Evolutionary conservation across 2,113 vertebrate genomes (phyloP).

Genomic region (Harpagus bidentatus): DNA sequence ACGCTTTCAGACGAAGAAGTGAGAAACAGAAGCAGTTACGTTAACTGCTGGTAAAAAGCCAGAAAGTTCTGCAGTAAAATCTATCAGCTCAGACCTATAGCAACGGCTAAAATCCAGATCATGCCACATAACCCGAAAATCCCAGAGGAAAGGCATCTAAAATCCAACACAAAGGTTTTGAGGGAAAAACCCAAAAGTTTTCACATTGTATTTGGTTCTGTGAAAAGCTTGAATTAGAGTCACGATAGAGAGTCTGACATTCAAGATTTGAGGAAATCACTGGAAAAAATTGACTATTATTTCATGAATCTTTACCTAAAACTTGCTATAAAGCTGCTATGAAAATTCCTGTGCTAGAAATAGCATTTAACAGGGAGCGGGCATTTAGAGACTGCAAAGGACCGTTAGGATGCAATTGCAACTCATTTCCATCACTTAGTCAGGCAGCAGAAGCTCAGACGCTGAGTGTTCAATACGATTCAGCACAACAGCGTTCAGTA

Average conservation of each 20-base stretch:
- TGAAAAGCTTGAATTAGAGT: not conserved
- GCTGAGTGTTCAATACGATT: not conserved
- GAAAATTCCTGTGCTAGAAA: not conserved
- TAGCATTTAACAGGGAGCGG: not conserved
- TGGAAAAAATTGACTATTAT: not conserved
- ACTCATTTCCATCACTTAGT: not conserved
- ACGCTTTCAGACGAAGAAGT: not conserved
- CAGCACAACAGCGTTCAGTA: not conserved
- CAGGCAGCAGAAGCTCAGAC: not conserved
- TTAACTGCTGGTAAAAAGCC: not conserved
- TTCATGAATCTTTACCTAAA: not conserved
- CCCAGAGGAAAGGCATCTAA: slow-evolving; percentile 15
- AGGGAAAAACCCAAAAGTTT: not conserved
- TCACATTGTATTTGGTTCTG: not conserved
- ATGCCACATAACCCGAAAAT: not conserved
- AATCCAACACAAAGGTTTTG: not conserved
- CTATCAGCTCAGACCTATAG: not conserved
- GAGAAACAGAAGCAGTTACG: not conserved
- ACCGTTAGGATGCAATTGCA: not conserved
- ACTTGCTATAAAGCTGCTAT: not conserved
- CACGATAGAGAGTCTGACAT: not conserved
- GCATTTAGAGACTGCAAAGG: not conserved
- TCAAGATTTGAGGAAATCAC: not conserved
- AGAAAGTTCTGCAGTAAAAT: not conserved
- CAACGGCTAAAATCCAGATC: not conserved